These are phyloP conservation scores for Phainopepla nitens DNA, from an alignment of 2,113 vertebrate species.

Conservation along the genomic window DNA sequence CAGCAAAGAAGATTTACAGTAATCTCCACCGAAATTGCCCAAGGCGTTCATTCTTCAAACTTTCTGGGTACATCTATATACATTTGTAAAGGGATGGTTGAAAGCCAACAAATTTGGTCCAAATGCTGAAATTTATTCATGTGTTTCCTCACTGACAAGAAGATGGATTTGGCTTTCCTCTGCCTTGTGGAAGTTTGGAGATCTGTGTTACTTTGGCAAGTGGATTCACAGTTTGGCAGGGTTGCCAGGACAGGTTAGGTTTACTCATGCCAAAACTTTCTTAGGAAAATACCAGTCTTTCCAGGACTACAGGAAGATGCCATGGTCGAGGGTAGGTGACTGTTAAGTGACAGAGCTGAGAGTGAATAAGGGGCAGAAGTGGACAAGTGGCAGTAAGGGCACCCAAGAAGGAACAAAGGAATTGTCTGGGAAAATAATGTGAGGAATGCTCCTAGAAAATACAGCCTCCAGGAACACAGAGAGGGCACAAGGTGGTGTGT, in stretches of 20 bases:
- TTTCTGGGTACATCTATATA: not conserved
- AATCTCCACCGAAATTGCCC: constrained; percentile 8
- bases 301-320: not conserved
- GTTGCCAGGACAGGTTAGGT: not conserved
- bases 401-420: not conserved
- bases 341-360: not conserved
- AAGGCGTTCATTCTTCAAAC: not conserved
- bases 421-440: not conserved
- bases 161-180: not conserved
- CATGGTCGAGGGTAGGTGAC: not conserved
- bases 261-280: not conserved
- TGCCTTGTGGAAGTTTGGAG: not conserved
- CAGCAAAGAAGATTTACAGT: not conserved
- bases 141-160: not conserved
- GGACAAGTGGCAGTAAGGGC: not conserved
- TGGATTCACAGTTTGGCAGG: not conserved
- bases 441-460: not conserved
- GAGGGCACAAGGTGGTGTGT: accelerated
- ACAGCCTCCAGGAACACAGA: not conserved
- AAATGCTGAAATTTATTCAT: not conserved
- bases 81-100: not conserved
- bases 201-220: not conserved
- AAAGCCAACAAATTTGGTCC: not conserved
- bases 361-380: not conserved
- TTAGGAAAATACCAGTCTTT: not conserved